Evolutionary conservation across 1,140 invertebrate species (phyloP), one percentile per base, ranked within the genome.

Genomic region (Hylaeus anthracinus): DNA sequence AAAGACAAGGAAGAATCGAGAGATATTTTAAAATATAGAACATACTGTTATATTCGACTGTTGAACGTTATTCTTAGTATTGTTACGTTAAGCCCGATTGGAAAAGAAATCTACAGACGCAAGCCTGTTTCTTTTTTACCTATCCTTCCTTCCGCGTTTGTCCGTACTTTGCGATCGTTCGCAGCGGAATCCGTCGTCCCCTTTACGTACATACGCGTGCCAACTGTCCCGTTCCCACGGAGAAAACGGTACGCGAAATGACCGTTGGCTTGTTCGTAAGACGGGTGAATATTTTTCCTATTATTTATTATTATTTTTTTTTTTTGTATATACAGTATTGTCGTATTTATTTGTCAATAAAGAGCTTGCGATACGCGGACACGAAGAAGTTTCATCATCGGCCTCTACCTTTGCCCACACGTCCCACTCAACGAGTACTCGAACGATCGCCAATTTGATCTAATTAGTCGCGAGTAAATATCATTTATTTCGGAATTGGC

Each of bases 301-400:
- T 70, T 82, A 78, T 82, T 82, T 82, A 82, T 82, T 26, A 26
- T 26, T 26, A 26, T 26, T 26, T 74, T 74, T 67, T 74, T 67
- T 64, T 81, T 81, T 70, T 81, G 61, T 76, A 81, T 48, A 79
- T 82, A 82, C 56, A 72, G 72, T 82, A 79, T 79, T 79, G 67
- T 82, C 76, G 61, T 82, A 82, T 82, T 82, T 82, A 82, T 82
- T 82, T 82, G 81, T 82, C 63, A 82, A 82, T 82, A 82, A 82
- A 82, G 64, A 79, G 74, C 75, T 82, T 79, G 74, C 76, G 76
- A 82, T 73, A 72, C 63, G 77, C 76, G 61, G 69, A 79, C 43
- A 53, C 55, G 26, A 48, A 9, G 26, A 48, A 43, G 37, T 80
- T 55, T 74, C 43, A 61, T 75, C 63, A 61, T 43, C 61, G 64